phyloP scores from a whole-genome alignment of 2,888 invertebrate genomes.

The Lamellibrachia columna region DNA sequence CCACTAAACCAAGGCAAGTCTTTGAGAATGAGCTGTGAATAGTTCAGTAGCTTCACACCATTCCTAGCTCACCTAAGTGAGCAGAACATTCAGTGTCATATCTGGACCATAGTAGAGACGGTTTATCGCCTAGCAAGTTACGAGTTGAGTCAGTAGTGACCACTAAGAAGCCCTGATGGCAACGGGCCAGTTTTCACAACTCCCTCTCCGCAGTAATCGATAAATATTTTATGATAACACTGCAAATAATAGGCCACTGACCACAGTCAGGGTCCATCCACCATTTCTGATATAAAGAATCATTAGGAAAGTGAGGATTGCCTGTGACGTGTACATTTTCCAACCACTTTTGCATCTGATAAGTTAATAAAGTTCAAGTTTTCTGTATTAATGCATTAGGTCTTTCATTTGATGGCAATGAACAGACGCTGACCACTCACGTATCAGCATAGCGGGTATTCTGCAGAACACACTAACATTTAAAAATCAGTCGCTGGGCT shows the following conservation, averaged over 20 bases:
- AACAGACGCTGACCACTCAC: too few species aligned
- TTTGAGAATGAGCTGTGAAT: not conserved
- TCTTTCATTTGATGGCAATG: too few species aligned
- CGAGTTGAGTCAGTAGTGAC: not conserved
- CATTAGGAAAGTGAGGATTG: too few species aligned
- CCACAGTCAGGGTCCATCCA: too few species aligned
- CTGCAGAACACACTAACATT: too few species aligned
- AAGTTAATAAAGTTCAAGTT: too few species aligned
- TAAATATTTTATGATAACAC: not conserved
- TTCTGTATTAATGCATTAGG: too few species aligned
- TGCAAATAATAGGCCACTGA: not conserved
- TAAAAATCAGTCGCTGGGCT: too few species aligned
- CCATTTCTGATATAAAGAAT: too few species aligned
- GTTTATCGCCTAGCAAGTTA: not conserved
- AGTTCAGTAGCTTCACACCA: not conserved
- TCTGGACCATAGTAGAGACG: not conserved
- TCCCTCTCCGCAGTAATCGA: not conserved
- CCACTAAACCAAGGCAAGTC: not conserved
- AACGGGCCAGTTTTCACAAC: not conserved
- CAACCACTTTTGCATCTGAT: too few species aligned
- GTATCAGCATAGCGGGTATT: too few species aligned
- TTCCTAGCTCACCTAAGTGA: not conserved
- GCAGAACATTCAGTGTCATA: not conserved
- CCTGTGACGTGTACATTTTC: too few species aligned
- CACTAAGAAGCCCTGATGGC: not conserved